These are phyloP conservation scores for Drosophila miranda DNA, from an alignment of 1,140 invertebrate species.

Conservation along the genomic window DNA sequence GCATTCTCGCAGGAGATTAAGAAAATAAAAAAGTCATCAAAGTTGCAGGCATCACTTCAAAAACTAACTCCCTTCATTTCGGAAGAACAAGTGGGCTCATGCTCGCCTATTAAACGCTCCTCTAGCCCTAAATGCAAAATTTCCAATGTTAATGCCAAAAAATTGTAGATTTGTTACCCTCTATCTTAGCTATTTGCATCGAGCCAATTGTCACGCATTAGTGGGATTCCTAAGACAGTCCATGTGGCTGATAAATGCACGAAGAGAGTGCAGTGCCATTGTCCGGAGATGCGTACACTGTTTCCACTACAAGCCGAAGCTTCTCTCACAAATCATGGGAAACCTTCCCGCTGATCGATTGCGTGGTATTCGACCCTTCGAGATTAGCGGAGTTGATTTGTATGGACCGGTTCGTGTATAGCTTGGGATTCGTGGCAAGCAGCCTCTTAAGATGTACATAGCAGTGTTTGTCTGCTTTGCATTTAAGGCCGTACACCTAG, in stretches of 20 bases:
- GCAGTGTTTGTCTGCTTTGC: constrained; percentile 5
- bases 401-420: background rate
- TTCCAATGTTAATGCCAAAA: background rate
- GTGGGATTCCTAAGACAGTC: background rate
- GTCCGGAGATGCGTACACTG: background rate
- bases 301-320: background rate
- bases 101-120: too few relatives aligned
- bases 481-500: constrained; percentile 1
- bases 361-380: background rate
- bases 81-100: too few relatives aligned
- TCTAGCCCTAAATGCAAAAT: background rate
- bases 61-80: too few relatives aligned
- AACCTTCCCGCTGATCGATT: background rate
- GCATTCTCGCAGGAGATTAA: too few relatives aligned
- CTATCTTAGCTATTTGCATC: too few relatives aligned
- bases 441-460: background rate
- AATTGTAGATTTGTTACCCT: too few relatives aligned
- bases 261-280: too few relatives aligned
- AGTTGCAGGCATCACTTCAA: too few relatives aligned
- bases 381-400: background rate
- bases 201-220: background rate
- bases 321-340: background rate
- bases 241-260: background rate
- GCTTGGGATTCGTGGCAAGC: background rate
- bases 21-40: too few relatives aligned